Evolutionary conservation across 2,888 invertebrate species (phyloP).

Genomic region (Apomyelois bistriatella): DNA sequence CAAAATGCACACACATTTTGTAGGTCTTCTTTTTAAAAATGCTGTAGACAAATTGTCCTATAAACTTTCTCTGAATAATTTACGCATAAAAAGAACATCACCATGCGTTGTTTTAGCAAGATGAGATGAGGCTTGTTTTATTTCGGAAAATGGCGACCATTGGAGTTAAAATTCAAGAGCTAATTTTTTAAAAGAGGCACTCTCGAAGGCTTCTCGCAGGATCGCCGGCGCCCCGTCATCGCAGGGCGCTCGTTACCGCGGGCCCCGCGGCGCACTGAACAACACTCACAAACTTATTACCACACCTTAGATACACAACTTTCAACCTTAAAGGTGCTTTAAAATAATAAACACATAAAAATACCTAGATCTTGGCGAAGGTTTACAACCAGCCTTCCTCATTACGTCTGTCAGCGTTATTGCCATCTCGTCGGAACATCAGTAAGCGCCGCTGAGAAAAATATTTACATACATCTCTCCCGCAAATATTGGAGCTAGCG

Average conservation of each 20-base stretch:
- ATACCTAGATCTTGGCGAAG: constrained; percentile 29
- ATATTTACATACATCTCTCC: constrained; percentile 64
- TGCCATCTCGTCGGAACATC: constrained; percentile 59
- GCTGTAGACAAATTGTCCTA: neutral
- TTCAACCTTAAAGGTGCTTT: constrained; percentile 41
- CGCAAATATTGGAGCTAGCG: constrained; percentile 47
- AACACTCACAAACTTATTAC: constrained; percentile 42
- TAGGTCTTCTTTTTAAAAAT: neutral
- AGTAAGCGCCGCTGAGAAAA: constrained; percentile 63
- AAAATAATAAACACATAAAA: constrained; percentile 20
- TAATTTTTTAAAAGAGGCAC: constrained; percentile 55
- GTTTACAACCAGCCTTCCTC: constrained; percentile 59
- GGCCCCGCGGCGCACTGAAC: constrained; percentile 60
- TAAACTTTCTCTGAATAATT: neutral
- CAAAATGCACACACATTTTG: too few species aligned
- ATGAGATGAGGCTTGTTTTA: constrained; percentile 22
- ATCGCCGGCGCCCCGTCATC: constrained; percentile 49
- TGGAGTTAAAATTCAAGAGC: constrained; percentile 45
- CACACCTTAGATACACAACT: constrained; percentile 40
- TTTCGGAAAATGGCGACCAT: constrained; percentile 27
- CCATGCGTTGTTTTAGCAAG: constrained; percentile 10
- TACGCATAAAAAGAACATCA: constrained; percentile 6
- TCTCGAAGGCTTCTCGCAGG: constrained; percentile 46
- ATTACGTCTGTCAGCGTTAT: constrained; percentile 68
- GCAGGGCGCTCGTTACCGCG: constrained; percentile 59